phyloP scores from a whole-genome alignment of 2,888 invertebrate species.

The Agapostemon virescens region DNA sequence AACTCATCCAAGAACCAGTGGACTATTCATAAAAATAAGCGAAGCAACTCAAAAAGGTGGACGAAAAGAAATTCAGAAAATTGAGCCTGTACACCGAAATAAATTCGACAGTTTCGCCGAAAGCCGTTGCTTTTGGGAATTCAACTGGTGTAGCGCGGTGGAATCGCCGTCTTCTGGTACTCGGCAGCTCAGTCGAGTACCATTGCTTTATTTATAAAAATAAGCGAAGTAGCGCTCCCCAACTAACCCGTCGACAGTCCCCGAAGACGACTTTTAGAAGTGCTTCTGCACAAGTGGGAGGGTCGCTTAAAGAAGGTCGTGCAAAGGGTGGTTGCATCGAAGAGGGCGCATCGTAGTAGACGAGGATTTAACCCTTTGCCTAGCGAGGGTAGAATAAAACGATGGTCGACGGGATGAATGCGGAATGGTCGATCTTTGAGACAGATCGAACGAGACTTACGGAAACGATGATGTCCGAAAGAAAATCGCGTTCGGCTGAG shows the following conservation, averaged over 20 bases:
- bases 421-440: not conserved
- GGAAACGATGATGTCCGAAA: not conserved
- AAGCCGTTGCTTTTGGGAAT: too few relatives aligned
- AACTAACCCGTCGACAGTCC: not conserved
- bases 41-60: too few relatives aligned
- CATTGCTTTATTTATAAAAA: too few relatives aligned
- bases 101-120: too few relatives aligned
- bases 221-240: too few relatives aligned
- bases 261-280: not conserved
- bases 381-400: not conserved
- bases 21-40: too few relatives aligned
- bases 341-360: not conserved
- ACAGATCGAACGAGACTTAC: not conserved
- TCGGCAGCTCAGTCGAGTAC: too few relatives aligned
- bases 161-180: too few relatives aligned
- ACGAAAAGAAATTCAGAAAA: too few relatives aligned
- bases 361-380: not conserved
- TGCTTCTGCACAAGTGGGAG: not conserved
- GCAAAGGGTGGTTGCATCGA: not conserved
- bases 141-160: too few relatives aligned
- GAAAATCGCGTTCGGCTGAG: slow-evolving; percentile 48
- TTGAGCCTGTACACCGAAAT: too few relatives aligned
- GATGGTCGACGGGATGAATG: not conserved
- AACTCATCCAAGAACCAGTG: too few relatives aligned
- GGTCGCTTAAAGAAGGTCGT: not conserved